Conservation (phyloP, 2,113 vertebrate genomes). For the human region DNA sequence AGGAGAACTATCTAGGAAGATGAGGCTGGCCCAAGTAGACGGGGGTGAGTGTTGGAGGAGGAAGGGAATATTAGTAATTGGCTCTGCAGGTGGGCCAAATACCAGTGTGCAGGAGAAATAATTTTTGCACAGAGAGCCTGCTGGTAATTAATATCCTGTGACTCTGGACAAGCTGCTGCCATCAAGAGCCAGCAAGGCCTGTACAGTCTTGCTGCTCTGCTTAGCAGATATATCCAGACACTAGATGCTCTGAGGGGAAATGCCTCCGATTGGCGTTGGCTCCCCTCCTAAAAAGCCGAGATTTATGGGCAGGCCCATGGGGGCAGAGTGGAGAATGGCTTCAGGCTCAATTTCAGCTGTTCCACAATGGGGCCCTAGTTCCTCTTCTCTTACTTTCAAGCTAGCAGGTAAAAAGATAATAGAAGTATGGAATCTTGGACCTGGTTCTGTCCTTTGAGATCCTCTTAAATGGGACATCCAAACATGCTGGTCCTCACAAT, state of each 20-base stretch:
- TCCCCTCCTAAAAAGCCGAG: constrained; percentile 61
- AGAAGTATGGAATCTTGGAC: not conserved
- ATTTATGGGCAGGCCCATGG: constrained; percentile 63
- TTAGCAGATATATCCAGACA: constrained; percentile 42
- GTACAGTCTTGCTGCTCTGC: constrained; percentile 58
- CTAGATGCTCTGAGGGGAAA: constrained; percentile 48
- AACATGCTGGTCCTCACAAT: not conserved
- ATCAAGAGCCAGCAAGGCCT: not conserved
- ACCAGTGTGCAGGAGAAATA: not conserved
- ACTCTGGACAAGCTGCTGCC: not conserved
- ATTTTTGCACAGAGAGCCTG: not conserved
- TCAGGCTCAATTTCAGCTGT: constrained; percentile 25
- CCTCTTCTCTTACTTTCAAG: not conserved
- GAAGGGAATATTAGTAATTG: not conserved
- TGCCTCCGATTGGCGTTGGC: constrained; percentile 67
- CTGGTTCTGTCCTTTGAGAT: not conserved
- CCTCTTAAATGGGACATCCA: not conserved
- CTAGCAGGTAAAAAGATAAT: not conserved
- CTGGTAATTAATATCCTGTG: not conserved
- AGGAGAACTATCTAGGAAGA: not conserved
- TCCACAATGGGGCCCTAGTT: not conserved
- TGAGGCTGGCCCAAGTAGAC: not conserved
- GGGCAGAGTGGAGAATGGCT: constrained; percentile 17
- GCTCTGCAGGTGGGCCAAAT: not conserved
- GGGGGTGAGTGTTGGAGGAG: not conserved